Percentiles rank a stretch among this genome's conserved stretches.
Evolutionary conservation across 2,113 vertebrate species (phyloP).

Genomic region (Galbula dea): DNA sequence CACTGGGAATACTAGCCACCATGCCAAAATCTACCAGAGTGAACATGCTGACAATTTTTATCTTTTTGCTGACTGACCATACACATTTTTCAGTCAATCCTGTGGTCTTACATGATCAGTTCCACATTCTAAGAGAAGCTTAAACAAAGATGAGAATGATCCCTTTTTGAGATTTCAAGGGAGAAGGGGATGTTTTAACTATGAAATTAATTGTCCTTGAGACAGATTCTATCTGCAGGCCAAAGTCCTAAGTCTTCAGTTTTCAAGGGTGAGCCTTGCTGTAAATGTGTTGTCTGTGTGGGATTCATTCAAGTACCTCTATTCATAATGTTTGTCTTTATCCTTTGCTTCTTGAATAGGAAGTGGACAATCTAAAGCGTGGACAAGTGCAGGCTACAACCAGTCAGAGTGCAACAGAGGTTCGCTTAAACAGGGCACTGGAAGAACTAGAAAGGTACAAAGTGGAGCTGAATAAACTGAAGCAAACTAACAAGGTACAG

Average conservation of each 20-base stretch:
- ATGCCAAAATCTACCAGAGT: neutral
- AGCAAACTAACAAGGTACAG: slow-evolving; percentile 86
- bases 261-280: neutral
- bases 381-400: slow-evolving; percentile 82
- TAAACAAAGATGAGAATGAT: neutral
- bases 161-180: neutral
- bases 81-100: neutral
- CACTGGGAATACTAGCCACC: neutral
- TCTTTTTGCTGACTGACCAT: neutral
- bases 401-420: slow-evolving; percentile 78
- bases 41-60: neutral
- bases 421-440: slow-evolving; percentile 89
- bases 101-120: neutral
- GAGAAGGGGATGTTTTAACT: neutral
- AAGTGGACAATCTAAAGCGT: slow-evolving; percentile 81
- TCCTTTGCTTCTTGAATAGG: slow-evolving; percentile 70
- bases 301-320: neutral
- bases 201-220: neutral
- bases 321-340: neutral
- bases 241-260: neutral
- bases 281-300: neutral
- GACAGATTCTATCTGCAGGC: neutral
- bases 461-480: slow-evolving; percentile 81
- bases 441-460: slow-evolving; percentile 88
- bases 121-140: neutral